Conservation (phyloP, 2,888 invertebrate species). For the Diarsia brunnea region DNA sequence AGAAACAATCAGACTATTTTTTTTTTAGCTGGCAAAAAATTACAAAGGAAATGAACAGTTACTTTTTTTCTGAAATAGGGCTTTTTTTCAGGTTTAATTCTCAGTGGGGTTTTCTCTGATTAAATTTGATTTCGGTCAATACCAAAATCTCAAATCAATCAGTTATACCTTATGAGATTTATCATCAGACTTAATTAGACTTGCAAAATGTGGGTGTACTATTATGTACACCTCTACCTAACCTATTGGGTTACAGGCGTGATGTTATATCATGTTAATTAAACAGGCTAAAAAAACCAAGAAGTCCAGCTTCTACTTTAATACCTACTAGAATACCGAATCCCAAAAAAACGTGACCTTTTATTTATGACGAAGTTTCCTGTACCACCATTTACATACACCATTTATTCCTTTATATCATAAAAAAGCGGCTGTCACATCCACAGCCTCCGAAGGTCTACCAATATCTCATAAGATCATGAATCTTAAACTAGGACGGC, state of each 20-base stretch:
- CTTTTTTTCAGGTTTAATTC: background rate
- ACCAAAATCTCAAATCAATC: background rate
- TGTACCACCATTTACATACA: constrained; percentile 47
- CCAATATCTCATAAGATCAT: constrained; percentile 86
- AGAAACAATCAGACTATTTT: background rate
- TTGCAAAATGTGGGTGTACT: no score
- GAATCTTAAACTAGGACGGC: constrained; percentile 86
- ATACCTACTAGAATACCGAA: background rate
- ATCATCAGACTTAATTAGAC: background rate
- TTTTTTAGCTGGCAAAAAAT: background rate
- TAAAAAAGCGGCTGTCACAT: constrained; percentile 67
- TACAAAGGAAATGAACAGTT: background rate
- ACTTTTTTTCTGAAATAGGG: background rate
- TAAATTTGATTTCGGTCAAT: background rate
- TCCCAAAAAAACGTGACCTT: background rate
- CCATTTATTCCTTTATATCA: constrained; percentile 67
- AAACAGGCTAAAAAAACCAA: background rate
- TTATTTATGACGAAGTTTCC: constrained; percentile 28
- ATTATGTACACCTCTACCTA: no score
- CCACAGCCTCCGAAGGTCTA: constrained; percentile 66
- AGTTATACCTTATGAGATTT: background rate
- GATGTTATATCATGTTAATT: background rate
- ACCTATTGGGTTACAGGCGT: no score
- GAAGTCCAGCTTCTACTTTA: background rate
- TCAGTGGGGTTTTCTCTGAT: background rate